Base-by-base conservation (phyloP, 2,888 invertebrate genomes). In the Chrysolina haemoptera region DNA sequence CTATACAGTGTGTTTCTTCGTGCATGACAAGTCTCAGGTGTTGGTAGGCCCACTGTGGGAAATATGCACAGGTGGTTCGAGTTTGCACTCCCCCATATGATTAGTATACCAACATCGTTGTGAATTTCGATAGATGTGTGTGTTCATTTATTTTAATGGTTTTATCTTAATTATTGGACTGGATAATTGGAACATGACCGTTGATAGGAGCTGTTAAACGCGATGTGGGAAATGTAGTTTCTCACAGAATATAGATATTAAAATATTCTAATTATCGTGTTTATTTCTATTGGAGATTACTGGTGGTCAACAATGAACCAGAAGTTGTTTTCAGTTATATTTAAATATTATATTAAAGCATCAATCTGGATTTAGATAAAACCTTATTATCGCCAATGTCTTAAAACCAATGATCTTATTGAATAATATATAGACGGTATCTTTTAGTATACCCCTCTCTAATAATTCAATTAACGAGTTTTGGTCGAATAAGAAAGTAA, bases 61-160 rank as follows among this genome's bases (percentile, higher is more conserved):
- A 80, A 77, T 75, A 72, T 73, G 75, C 73, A 79, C 79, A 80
- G 80, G 80, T 80, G 80, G 68, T 74, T 74, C 40, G 62, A 65
- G 71, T 68, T 62, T 71, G 40, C 68, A 68, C 67, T 74, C 75
- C 71, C 75, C 71, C 75, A 71, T 74, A 68, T 65, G 55, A 73
- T 73, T 68, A 62, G 46, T 14, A 20, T 18, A 62, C 68, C 55
- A 68, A 69, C 69, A 69, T 40, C 16, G 59, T 59, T 71, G 74
- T 74, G 67, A 68, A 74, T 74, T 71, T 74, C 71, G 68, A 71
- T 68, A 68, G 68, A 65, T 43, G 64, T 70, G 18, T 71, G 16
- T 71, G 53, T 68, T 48, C 59, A 50, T 69, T 70, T 50, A 62
- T 40, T 74, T 68, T 74, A 74, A 71, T 71, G 74, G 74, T 74